Evolutionary conservation across 2,113 vertebrate species (phyloP).

Genomic region (Leucoraja erinaceus): DNA sequence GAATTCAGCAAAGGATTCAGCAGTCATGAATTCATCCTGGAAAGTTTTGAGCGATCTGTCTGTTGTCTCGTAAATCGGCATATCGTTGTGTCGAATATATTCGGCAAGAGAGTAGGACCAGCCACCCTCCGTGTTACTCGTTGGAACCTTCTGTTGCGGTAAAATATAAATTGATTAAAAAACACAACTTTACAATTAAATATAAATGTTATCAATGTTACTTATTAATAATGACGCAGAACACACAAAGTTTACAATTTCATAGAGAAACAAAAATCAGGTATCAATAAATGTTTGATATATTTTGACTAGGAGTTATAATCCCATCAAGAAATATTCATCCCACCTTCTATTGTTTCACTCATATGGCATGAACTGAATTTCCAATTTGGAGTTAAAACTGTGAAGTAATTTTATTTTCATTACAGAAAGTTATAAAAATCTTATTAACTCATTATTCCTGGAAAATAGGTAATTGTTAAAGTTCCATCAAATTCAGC

Average conservation of each 20-base stretch:
- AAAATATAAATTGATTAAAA: not conserved
- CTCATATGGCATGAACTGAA: not conserved
- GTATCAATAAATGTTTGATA: not conserved
- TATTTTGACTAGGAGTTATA: not conserved
- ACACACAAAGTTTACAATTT: not conserved
- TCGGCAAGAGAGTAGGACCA: constrained; percentile 98
- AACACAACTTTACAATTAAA: not conserved
- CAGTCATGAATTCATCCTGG: constrained; percentile 98
- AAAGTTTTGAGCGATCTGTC: constrained; percentile 88
- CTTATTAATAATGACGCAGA: not conserved
- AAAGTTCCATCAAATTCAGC: not conserved
- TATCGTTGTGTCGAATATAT: constrained; percentile 93
- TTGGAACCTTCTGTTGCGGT: constrained; percentile 82
- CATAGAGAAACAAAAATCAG: not conserved
- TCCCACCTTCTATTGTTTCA: not conserved
- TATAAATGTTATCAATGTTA: not conserved
- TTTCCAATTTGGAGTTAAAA: not conserved
- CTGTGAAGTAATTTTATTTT: not conserved
- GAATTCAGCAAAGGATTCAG: constrained; percentile 88
- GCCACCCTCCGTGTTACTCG: constrained; percentile 96
- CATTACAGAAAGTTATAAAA: not conserved
- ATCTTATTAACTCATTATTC: not conserved
- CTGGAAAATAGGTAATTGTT: not conserved
- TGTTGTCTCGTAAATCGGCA: constrained; percentile 92
- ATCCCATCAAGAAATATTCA: not conserved